Evolutionary conservation across 2,888 invertebrate species (phyloP).

Genomic region (Agrenia bidenticulata): DNA sequence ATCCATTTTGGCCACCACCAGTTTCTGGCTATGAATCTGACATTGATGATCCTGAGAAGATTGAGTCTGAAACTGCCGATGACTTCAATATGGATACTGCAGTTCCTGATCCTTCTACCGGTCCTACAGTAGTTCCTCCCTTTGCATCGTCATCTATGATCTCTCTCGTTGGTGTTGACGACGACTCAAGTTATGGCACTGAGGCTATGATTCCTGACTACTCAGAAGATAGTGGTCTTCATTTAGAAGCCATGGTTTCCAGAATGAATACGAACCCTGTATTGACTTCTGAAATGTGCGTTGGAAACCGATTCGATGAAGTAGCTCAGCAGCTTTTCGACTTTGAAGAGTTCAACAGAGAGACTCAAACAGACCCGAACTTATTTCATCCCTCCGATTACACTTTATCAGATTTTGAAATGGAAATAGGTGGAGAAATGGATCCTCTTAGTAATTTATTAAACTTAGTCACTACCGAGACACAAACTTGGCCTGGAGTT

Average conservation of each 20-base stretch:
- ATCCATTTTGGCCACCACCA: not conserved
- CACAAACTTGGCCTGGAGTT: slow-evolving; percentile 28
- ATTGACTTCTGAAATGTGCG: not conserved
- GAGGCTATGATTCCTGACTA: no score
- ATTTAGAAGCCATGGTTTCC: no score
- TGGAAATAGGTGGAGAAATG: slow-evolving; percentile 17
- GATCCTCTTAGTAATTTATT: slow-evolving; percentile 19
- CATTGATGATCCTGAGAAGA: no score
- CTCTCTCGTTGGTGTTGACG: no score
- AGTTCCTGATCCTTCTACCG: no score
- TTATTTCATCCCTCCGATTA: slow-evolving; percentile 17
- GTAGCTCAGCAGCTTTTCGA: slow-evolving; percentile 20
- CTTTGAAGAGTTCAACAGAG: slow-evolving; percentile 31
- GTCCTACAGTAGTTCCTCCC: no score
- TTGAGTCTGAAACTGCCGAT: no score
- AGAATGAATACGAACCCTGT: no score
- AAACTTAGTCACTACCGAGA: slow-evolving; percentile 33
- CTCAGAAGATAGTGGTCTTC: no score
- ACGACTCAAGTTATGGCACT: no score
- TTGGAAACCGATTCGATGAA: slow-evolving; percentile 10
- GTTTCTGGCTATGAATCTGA: not conserved
- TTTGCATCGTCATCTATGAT: no score
- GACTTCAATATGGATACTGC: no score
- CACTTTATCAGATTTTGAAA: slow-evolving; percentile 1
- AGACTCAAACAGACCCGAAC: slow-evolving; percentile 44